A percentile compares a stretch with the other conserved stretches of the same genome.
Evolutionary conservation across 2,797 vertebrate genomes (phyloP).

Genomic region (Erethizon dorsatum): DNA sequence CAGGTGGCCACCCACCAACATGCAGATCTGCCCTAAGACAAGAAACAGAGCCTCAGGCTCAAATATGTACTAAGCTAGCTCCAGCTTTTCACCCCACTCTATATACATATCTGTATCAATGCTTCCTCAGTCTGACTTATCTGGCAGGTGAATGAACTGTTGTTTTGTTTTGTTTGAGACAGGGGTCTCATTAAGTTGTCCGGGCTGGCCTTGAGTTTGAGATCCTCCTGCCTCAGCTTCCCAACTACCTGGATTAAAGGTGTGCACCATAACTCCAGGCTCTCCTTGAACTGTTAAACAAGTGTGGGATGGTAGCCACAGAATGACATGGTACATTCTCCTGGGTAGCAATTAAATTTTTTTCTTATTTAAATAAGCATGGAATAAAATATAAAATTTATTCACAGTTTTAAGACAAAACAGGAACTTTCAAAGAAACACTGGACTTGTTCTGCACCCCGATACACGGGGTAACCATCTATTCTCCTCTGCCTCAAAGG

Average conservation of each 20-base stretch:
- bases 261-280: neutral
- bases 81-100: neutral
- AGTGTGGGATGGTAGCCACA: neutral
- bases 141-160: neutral
- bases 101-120: accelerated
- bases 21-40: neutral
- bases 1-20: neutral
- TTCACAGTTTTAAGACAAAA: constrained; percentile 39
- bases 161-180: neutral
- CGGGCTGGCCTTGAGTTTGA: neutral
- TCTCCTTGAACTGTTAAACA: neutral
- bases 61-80: neutral
- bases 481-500: neutral
- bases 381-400: constrained; percentile 19
- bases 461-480: too few relatives aligned
- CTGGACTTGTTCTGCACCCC: neutral
- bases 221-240: neutral
- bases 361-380: constrained; percentile 41
- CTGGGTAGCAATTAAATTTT: neutral
- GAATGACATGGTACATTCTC: neutral
- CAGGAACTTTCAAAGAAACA: constrained; percentile 1
- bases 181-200: neutral
- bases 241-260: neutral
- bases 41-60: neutral
- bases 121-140: neutral